Evolutionary conservation across 2,797 vertebrate species (phyloP), one percentile per base, ranked within the genome.

Genomic region (Peromyscus nudipes): DNA sequence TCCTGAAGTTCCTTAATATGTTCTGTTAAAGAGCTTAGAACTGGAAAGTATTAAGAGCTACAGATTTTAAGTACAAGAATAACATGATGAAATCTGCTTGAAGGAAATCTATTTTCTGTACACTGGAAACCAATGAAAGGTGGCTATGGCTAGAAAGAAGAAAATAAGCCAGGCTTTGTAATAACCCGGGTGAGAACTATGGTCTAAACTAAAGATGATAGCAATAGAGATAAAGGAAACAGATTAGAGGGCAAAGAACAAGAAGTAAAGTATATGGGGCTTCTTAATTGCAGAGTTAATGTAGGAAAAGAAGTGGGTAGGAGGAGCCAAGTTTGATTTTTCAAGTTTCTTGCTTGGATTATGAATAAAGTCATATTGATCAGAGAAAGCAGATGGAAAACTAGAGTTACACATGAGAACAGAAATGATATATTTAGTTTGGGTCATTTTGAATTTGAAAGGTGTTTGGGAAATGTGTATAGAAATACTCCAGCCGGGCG

Each of bases 41-140:
- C 65, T 82, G 29, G 52, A 65, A 93, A 96, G 52, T 81, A 10
- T 86, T 27, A n/a, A 81, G 80, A 94, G 12, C 69, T 79, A 71
- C 46, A 94, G 90, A 76, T 73, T 96, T 96, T 95, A 89, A 89
- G 52, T 80, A 84, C 94, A 60, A 95, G 43, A 73, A 29, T 81
- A 52, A 64, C 31, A 21, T 75, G 73, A 60, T 57, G 46, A 90
- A 84, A 94, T 92, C 19, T 77, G 31, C 71, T 95, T 92, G 76
- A 90, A 57, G 80, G 65, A 96, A 64, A 89, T 96, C 37, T 69
- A 64, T 69, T 86, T 88, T 43, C 75, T 34, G n/a, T 94, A 49
- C 64, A 90, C 75, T 60, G n/a, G 91, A 94, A 92, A 46, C 83
- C 49, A 23, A 92, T 79, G 86, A 62, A 34, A 79, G 37, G 31